phyloP scores from a whole-genome alignment of 1,140 invertebrate genomes.

The Holcopasites calliopsidis region DNA sequence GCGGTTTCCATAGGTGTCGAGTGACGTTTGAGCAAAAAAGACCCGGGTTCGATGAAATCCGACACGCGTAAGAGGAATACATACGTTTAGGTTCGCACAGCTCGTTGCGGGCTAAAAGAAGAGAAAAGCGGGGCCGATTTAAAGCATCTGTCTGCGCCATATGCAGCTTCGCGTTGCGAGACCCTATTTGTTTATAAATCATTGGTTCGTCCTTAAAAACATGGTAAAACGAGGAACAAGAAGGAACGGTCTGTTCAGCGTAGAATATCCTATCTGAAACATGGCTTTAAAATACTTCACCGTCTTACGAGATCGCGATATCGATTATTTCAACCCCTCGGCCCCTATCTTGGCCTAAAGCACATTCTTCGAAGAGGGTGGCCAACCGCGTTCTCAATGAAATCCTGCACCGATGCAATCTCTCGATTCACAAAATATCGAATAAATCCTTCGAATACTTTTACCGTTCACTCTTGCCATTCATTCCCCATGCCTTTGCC shows the following conservation, averaged over 20 bases:
- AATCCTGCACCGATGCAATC: constrained; percentile 37
- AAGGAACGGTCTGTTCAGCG: neutral
- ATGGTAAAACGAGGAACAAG: neutral
- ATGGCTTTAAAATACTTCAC: constrained; percentile 37
- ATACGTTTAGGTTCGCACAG: constrained; percentile 38
- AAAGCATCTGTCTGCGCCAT: constrained; percentile 58
- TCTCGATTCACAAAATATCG: constrained; percentile 28
- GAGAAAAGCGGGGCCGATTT: constrained; percentile 31
- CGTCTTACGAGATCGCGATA: constrained; percentile 34
- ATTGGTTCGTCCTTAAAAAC: neutral
- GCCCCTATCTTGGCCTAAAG: constrained; percentile 38
- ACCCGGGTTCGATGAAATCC: constrained; percentile 47
- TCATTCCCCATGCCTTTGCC: neutral
- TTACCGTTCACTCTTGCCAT: no score
- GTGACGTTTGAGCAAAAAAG: constrained; percentile 44
- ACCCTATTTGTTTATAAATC: constrained; percentile 2
- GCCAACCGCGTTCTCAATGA: constrained; percentile 47
- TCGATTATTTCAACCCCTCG: constrained; percentile 52
- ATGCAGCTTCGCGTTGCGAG: constrained; percentile 50
- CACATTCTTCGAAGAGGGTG: constrained; percentile 51
- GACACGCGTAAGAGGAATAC: constrained; percentile 47
- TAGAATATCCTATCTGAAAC: neutral
- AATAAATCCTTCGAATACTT: constrained; percentile 21
- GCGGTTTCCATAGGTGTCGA: constrained; percentile 56
- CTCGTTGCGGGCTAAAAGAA: constrained; percentile 14